Conservation (phyloP, 2,888 invertebrate species). For the Leptinotarsa juncta region DNA sequence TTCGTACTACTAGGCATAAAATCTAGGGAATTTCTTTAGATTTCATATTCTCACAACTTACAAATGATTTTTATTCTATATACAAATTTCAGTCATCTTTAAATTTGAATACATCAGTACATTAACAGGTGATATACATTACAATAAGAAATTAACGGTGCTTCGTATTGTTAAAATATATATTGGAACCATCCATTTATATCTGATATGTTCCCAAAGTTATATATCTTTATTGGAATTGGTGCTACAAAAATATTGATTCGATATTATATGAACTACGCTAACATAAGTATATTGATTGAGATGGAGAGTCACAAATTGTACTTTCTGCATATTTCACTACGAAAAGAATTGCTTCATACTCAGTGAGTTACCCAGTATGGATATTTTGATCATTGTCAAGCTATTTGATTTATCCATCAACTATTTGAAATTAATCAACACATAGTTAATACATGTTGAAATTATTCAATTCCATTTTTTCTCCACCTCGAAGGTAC, state of each 20-base stretch:
- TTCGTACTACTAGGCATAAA: not conserved
- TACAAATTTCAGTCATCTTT: conserved; percentile 10
- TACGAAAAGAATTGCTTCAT: not conserved
- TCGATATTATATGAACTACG: conserved; percentile 3
- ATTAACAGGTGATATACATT: not conserved
- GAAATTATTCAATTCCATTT: no score
- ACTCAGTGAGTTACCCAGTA: not conserved
- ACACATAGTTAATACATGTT: no score
- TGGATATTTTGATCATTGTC: not conserved
- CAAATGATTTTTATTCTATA: not conserved
- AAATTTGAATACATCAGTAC: conserved; percentile 7
- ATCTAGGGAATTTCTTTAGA: not conserved
- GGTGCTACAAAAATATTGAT: conserved; percentile 18
- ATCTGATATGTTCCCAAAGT: conserved; percentile 11
- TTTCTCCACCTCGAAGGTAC: no score
- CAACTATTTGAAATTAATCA: no score
- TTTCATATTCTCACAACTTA: not conserved
- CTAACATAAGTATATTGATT: not conserved
- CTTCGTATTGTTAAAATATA: not conserved
- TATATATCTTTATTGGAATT: not conserved
- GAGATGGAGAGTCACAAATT: conserved; percentile 2
- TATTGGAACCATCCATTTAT: not conserved
- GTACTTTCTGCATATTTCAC: conserved; percentile 3
- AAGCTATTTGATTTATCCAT: no score
- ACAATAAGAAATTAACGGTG: conserved; percentile 2